Percentiles rank a stretch among this genome's conserved stretches.
phyloP scores from a whole-genome alignment of 2,888 invertebrate species.

The Eumerus sabulonum region DNA sequence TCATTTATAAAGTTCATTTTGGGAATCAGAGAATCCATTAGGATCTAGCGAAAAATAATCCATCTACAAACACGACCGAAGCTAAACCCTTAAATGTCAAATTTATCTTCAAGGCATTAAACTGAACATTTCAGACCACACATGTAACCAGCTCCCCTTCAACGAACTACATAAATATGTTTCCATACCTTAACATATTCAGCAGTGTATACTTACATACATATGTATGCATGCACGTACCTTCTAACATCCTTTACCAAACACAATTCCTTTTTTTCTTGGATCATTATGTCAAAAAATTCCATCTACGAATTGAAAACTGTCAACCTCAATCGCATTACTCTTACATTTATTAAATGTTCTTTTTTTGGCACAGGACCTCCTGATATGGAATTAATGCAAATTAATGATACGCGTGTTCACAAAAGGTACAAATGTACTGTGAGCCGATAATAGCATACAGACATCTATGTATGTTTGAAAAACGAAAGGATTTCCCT shows the following conservation, averaged over 20 bases:
- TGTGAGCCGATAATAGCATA: constrained; percentile 35
- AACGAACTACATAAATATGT: no score
- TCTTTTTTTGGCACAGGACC: constrained; percentile 64
- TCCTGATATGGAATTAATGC: constrained; percentile 79
- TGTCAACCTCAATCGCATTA: constrained; percentile 68
- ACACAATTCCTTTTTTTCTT: constrained; percentile 35
- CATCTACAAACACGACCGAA: constrained; percentile 67
- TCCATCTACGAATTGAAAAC: constrained; percentile 66
- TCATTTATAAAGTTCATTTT: constrained; percentile 63
- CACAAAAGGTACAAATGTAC: constrained; percentile 43
- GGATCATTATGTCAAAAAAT: constrained; percentile 67
- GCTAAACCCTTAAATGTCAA: constrained; percentile 57
- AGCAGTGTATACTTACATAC: not conserved
- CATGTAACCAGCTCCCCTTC: not conserved
- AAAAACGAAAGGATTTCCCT: constrained; percentile 13
- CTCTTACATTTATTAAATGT: constrained; percentile 65
- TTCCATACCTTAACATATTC: no score
- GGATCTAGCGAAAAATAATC: constrained; percentile 72
- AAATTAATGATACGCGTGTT: constrained; percentile 77
- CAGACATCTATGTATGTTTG: constrained; percentile 34
- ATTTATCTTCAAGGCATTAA: constrained; percentile 39
- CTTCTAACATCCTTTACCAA: constrained; percentile 19
- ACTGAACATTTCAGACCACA: constrained; percentile 42
- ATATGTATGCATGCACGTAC: not conserved
- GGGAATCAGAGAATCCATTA: constrained; percentile 64